Evolutionary conservation across 2,888 invertebrate species (phyloP), one percentile per base, ranked within the genome.

Genomic region (Volucella inanis): DNA sequence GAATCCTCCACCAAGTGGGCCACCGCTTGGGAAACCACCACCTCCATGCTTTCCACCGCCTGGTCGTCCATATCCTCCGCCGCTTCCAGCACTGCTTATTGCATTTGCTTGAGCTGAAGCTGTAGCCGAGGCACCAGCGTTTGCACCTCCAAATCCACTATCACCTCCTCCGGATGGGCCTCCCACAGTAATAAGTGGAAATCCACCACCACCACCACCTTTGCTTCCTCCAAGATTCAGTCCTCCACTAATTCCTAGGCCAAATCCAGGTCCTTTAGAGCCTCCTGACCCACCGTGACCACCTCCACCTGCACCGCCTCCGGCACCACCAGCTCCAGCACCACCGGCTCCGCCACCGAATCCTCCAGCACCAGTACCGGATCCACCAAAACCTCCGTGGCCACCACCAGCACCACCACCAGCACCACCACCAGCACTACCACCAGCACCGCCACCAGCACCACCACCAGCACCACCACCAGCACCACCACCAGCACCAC

Each of bases 21-120:
- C 80, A 9, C 83, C 67, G 45, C 49, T 57, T 31, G 84, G 80
- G n/a, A 61, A 85, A 0, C 74, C 74, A 18, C 84, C 85, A 8
- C 83, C 82, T 0, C 70, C 61, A 14, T 72, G 70, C 11, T 79
- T 74, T 43, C 82, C 82, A 15, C 71, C 68, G 1, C 82, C 68
- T 39, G 80, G 80, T 47, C 43, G 22, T 12, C 68, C 75, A 50
- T 15, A 38, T 39, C 38, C 65, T 8, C 43, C 57, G n/a, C 39
- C 61, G 14, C 57, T 22, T 14, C 62, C 41, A 0, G 64, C 47
- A 3, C 81, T 70, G 38, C 62, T 54, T n/a, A 77, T 64, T 0
- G 85, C 72, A 57, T 77, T 85, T 1, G 80, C 64, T 6, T 79
- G 57, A 22, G 78, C 68, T 8, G 70, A 81, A 1, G 75, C 67